Base-by-base conservation (phyloP, 2,113 vertebrate species). In the Brachirus orientalis region DNA sequence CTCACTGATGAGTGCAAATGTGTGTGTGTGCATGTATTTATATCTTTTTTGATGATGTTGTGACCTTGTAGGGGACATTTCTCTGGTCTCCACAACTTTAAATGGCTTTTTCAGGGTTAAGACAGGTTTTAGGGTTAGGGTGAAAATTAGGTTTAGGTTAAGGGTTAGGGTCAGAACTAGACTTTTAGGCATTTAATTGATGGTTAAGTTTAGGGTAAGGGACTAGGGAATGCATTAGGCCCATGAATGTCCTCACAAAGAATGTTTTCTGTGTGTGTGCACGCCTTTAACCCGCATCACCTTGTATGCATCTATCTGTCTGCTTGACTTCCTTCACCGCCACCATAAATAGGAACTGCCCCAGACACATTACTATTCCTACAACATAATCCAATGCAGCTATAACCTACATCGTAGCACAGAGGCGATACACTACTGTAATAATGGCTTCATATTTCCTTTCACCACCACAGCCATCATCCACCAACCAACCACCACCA, bases 321-420 rank as follows among this genome's bases (percentile, higher is more conserved):
- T 86, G 72, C 69, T 65, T 19, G 44, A 60, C 54, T 86, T 81
- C 87, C 85, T 85, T 78, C 45, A 62, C 70, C 61, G 60, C 56
- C 77, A 83, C 78, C 75, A 63, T 57, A 80, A 86, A 87, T 86
- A 80, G 88, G 69, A 82, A 60, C 68, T 45, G 72, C 35, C 69
- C 84, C 88, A 90, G 86, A 89, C 86, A 71, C 86, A 85, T 87
- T 80, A 84, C 80, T 79, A 79, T 85, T 84, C 88, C 87, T 74
- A 76, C 84, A 87, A 87, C 84, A 86, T 82, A 84, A 89, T 79
- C 66, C 48, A 83, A 77, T 81, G 80, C 80, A 88, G 82, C 72
- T 62, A 83, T 79, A 85, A 83, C 72, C 70, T 58, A 80, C 81
- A 88, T 79, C 56, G 84, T 58, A 65, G 67, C 63, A 60, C 69